These are phyloP conservation scores for Scaptodrosophila latifasciaeformis DNA, from an alignment of 2,888 invertebrate genomes.

Conservation along the genomic window DNA sequence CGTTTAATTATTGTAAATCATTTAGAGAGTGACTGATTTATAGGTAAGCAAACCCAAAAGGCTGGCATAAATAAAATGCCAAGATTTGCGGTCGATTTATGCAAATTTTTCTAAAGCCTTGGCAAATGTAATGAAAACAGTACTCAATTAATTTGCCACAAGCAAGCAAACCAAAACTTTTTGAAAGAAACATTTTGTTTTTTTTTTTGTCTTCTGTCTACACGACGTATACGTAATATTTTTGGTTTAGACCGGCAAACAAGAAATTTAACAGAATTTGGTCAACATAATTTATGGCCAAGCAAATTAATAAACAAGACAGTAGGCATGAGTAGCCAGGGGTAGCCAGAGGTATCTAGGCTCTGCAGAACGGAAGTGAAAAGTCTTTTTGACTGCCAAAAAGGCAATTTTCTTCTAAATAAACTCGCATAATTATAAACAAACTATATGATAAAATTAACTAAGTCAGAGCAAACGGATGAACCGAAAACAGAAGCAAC, in stretches of 20 bases:
- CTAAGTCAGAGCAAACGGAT: slow-evolving; percentile 18
- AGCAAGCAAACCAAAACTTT: no score
- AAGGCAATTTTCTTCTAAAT: no score
- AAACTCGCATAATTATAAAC: slow-evolving; percentile 46
- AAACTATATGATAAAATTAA: slow-evolving; percentile 24
- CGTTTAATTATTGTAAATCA: slow-evolving; percentile 53
- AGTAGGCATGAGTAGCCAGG: not conserved
- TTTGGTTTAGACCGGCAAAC: no score
- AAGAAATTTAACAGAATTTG: slow-evolving; percentile 13
- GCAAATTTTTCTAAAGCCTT: not conserved
- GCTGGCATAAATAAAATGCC: not conserved
- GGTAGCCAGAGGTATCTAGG: not conserved
- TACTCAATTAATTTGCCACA: not conserved
- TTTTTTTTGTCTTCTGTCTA: no score
- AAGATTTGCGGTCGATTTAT: not conserved
- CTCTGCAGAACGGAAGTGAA: not conserved
- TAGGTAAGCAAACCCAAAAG: slow-evolving; percentile 9
- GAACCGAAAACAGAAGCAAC: slow-evolving; percentile 2
- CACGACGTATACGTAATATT: slow-evolving; percentile 35
- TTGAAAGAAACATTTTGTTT: not conserved
- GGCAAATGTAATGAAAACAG: not conserved
- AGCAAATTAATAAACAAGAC: not conserved
- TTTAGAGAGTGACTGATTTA: slow-evolving; percentile 57
- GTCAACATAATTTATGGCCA: slow-evolving; percentile 24
- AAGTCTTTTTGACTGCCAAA: no score